A percentile compares a stretch with the other conserved stretches of the same genome.
These are phyloP conservation scores for Linnaemya tessellans DNA, from an alignment of 2,888 invertebrate genomes.

Conservation along the genomic window DNA sequence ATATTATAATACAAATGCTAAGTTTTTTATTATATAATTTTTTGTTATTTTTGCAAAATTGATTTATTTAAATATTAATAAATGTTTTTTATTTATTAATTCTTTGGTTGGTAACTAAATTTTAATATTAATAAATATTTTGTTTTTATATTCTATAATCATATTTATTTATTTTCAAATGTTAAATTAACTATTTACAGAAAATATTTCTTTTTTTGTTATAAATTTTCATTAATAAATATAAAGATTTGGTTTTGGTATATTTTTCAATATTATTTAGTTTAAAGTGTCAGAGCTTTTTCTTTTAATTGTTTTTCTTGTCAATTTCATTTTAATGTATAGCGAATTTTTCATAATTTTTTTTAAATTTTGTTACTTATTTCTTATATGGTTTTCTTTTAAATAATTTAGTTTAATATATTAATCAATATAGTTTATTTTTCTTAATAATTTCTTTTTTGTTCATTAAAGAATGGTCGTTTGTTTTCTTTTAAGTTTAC, in stretches of 20 bases:
- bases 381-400: constrained; percentile 19
- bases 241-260: constrained; percentile 54
- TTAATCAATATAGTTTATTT: constrained; percentile 36
- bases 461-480: constrained; percentile 71
- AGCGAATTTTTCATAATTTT: constrained; percentile 61
- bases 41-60: constrained; percentile 57
- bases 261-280: constrained; percentile 48
- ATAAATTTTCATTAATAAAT: constrained; percentile 45
- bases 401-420: constrained; percentile 11
- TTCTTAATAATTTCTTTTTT: constrained; percentile 49
- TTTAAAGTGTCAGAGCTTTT: constrained; percentile 54
- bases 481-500: constrained; percentile 63
- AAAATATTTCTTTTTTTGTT: constrained; percentile 43
- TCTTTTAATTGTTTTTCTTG: constrained; percentile 19
- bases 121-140: constrained; percentile 58
- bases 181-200: constrained; percentile 69
- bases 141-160: constrained; percentile 43
- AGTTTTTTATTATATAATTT: constrained; percentile 43
- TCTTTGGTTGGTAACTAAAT: constrained; percentile 60
- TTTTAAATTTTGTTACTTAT: constrained; percentile 27
- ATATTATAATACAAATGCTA: constrained; percentile 63
- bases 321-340: constrained; percentile 26
- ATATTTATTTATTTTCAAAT: constrained; percentile 54
- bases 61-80: constrained; percentile 56
- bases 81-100: constrained; percentile 45